phyloP scores from a whole-genome alignment of 2,888 invertebrate species.

The Drosophila anceps region DNA sequence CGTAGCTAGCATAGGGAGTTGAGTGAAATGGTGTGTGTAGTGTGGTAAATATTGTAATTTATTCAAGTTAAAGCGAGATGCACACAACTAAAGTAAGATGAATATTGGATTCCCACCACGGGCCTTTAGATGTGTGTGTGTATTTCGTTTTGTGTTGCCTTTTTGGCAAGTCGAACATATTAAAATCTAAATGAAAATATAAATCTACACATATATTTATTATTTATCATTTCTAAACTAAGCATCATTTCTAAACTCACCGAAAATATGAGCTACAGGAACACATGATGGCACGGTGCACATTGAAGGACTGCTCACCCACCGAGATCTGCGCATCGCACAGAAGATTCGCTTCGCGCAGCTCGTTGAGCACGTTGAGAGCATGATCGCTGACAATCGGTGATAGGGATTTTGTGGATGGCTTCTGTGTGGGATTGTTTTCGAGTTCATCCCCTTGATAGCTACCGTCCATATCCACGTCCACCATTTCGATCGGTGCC shows the following conservation, averaged over 20 bases:
- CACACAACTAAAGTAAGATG: background rate
- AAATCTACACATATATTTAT: too few relatives aligned
- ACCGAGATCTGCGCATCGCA: conserved; percentile 94
- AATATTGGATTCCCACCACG: background rate
- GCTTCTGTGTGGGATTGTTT: conserved; percentile 34
- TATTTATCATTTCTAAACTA: too few relatives aligned
- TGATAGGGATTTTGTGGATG: conserved; percentile 60
- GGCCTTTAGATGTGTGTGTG: background rate
- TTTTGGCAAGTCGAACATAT: background rate
- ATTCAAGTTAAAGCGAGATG: background rate
- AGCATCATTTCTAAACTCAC: conserved; percentile 85
- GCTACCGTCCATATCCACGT: conserved; percentile 41
- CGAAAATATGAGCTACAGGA: conserved; percentile 96
- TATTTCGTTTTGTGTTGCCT: background rate
- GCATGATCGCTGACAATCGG: conserved; percentile 92
- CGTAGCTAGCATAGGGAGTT: too few relatives aligned
- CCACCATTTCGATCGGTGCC: conserved; percentile 37
- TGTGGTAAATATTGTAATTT: background rate
- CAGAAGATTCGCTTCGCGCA: conserved; percentile 92
- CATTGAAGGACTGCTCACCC: conserved; percentile 93
- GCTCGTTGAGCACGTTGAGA: conserved; percentile 93
- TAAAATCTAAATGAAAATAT: background rate
- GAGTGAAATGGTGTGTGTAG: background rate
- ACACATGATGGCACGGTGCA: conserved; percentile 94
- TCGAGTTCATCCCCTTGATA: conserved; percentile 39